Evolutionary conservation across 1,140 invertebrate genomes (phyloP), one percentile per base, ranked within the genome.

Genomic region (Dendroctonus valens): DNA sequence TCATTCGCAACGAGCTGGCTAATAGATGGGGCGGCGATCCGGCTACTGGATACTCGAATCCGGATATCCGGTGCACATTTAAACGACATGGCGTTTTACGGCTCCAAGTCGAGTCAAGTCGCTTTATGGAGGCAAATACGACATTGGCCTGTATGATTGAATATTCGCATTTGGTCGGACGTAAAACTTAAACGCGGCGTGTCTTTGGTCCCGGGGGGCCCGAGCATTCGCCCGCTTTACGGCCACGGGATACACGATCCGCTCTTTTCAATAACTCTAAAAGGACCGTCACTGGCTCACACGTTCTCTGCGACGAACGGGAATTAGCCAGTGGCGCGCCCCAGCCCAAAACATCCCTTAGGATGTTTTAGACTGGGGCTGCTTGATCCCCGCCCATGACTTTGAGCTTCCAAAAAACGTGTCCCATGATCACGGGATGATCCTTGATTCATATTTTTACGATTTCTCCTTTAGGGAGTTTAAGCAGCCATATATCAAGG

Each of bases 251-350:
- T 74, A 74, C 74, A 69, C 71, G 73, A 75, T 72, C 26, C 71
- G 67, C 65, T 72, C 71, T 74, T 75, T 75, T 75, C 74, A 75
- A 75, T 75, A 75, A 75, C 73, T 74, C 70, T 75, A 75, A 75
- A 75, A 75, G 74, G 73, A 61, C 67, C 58, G 60, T 58, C 54
- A 65, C 50, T 68, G 65, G 60, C 66, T 62, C 58, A 57, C 62
- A 70, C 65, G 59, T 63, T 38, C 62, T 41, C 9, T 42, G 38
- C 12, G 59, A 11, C 49, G 8, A 40, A 65, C 38, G 51, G 37
- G 53, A 65, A 65, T 65, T 50, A 44, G 12, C 7, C 64, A 65
- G 64, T n/a, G 64, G 48, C 53, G 62, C n/a, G 14, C 44, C 12
- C 49, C 6, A 26, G 39, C 6, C 26, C 3, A 39, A 11, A 55